Evolutionary conservation across 2,888 invertebrate genomes (phyloP).

Genomic region (Synanthedon tipuliformis): DNA sequence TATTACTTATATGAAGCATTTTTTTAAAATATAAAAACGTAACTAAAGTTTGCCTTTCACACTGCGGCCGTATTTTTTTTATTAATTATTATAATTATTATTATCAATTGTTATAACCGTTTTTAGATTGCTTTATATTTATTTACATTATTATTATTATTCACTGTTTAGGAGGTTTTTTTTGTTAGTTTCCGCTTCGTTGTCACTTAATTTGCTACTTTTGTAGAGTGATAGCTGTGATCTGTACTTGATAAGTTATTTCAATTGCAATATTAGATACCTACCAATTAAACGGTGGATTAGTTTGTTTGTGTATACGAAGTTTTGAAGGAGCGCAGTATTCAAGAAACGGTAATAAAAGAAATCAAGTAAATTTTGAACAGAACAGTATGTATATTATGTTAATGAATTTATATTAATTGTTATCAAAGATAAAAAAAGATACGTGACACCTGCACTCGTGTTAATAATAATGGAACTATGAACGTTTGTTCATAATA

Average conservation of each 20-base stretch:
- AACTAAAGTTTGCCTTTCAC: too few relatives aligned
- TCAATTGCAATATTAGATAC: constrained; percentile 6
- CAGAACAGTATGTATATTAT: neutral
- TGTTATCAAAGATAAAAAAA: constrained; percentile 1
- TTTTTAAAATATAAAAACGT: too few relatives aligned
- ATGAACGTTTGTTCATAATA: constrained; percentile 35
- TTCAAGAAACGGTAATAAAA: constrained; percentile 1
- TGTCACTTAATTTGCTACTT: constrained; percentile 12
- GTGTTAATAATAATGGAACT: constrained; percentile 29
- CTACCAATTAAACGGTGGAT: neutral
- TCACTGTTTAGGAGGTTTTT: too few relatives aligned
- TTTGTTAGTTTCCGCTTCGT: constrained; percentile 3
- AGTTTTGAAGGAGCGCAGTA: neutral
- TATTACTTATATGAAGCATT: too few relatives aligned
- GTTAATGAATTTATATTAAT: neutral
- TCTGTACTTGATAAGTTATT: constrained; percentile 20
- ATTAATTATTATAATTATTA: too few relatives aligned
- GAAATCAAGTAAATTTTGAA: constrained; percentile 1
- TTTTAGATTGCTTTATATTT: too few relatives aligned
- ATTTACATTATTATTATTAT: too few relatives aligned
- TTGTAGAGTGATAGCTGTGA: constrained; percentile 22
- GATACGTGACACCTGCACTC: constrained; percentile 22
- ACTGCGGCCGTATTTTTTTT: too few relatives aligned
- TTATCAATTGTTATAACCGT: too few relatives aligned
- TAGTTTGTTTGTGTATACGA: neutral